A percentile compares a stretch with the other conserved stretches of the same genome.
phyloP scores from a whole-genome alignment of 2,113 vertebrate species.

The Mesitornis unicolor region DNA sequence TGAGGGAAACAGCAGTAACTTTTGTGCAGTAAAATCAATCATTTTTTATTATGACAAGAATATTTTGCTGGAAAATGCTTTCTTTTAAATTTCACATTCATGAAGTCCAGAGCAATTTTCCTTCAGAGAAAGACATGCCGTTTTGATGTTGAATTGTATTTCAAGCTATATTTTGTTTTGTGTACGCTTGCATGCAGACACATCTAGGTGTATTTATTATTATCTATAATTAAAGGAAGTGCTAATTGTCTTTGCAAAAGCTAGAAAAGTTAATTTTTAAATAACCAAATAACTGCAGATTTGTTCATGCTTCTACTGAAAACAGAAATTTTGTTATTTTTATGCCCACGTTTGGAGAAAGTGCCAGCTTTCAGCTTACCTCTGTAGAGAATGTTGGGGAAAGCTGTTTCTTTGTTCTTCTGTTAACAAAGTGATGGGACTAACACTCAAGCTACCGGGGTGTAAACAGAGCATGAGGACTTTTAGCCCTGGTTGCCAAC shows the following conservation, averaged over 20 bases:
- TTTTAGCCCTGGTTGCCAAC: background rate
- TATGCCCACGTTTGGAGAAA: background rate
- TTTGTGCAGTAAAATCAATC: background rate
- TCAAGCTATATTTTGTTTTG: background rate
- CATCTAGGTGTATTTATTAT: background rate
- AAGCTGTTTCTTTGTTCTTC: background rate
- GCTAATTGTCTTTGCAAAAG: background rate
- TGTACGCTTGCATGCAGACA: background rate
- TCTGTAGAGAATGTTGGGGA: background rate
- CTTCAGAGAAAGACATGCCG: background rate
- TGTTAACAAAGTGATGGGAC: background rate
- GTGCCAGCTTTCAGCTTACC: background rate
- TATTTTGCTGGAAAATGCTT: background rate
- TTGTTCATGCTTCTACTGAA: background rate
- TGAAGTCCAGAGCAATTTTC: background rate
- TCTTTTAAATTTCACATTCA: background rate
- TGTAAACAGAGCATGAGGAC: background rate
- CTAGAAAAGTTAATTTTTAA: background rate
- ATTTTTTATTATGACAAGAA: background rate
- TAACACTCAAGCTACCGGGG: background rate
- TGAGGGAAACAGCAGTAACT: background rate
- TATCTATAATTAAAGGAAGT: background rate
- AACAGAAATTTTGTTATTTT: background rate
- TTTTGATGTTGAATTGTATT: background rate
- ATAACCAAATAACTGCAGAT: background rate